Evolutionary conservation across 2,888 invertebrate genomes (phyloP), one percentile per base, ranked within the genome.

Genomic region (Lordiphosa andalusiaca): DNA sequence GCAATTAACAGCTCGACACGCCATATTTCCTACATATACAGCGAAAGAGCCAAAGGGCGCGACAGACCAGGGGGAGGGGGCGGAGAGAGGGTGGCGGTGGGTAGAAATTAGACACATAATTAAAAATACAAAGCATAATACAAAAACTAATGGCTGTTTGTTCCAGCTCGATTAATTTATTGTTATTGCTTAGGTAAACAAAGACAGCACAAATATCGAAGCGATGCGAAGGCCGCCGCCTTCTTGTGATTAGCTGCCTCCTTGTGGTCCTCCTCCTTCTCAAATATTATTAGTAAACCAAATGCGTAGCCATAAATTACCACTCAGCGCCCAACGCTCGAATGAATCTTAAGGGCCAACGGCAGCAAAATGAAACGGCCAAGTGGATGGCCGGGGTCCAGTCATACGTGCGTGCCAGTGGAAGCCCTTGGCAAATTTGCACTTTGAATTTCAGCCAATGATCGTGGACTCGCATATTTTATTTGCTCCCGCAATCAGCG

Each of bases 251-350:
- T 71, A 55, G 72, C 41, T 36, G 2, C n/a, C 23, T 35, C 35
- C 30, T 30, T 12, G 23, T 30, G 6, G 23, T 30, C n/a, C 21
- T 41, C 33, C 48, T 16, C n/a, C 21, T 41, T 23, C 48, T 3
- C 38, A 38, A 16, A 37, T 75, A 72, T 83, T 78, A 80, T 80
- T 80, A 84, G 84, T 84, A 80, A 74, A 65, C 80, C 73, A 60
- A 84, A 84, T 80, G 80, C 80, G 84, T 84, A 84, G 85, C 75
- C 80, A 80, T 80, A 80, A 80, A 80, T 80, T 82, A 84, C 75
- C 78, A 69, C 73, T 68, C 83, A 75, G 75, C 63, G 65, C 19
- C 53, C 61, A 66, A 71, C 63, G 68, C 65, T 67, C 57, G 62
- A 71, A 72, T 78, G 78, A 82, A 81, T 84, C 78, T 63, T 62